These are phyloP conservation scores for Hanleya hanleyi DNA, from an alignment of 2,888 invertebrate species.

Conservation along the genomic window DNA sequence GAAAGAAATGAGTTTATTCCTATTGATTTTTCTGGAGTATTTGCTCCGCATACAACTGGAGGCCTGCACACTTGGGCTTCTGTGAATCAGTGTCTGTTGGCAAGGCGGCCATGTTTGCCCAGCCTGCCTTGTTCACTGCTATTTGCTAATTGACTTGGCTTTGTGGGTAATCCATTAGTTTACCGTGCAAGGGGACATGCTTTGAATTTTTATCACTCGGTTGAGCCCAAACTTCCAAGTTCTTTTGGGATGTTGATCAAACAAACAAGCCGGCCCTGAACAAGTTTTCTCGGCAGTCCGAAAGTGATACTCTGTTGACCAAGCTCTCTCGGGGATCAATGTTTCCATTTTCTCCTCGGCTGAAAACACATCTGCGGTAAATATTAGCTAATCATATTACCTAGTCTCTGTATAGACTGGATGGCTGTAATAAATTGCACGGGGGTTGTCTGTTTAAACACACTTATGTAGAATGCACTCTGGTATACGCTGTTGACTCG, in stretches of 20 bases:
- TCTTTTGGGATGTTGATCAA: conserved; percentile 7
- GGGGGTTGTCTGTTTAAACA: not conserved
- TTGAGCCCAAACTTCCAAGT: conserved; percentile 7
- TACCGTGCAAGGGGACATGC: conserved; percentile 10
- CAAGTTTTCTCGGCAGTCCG: not conserved
- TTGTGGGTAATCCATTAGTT: conserved; percentile 7
- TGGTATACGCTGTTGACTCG: not conserved
- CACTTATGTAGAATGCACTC: not conserved
- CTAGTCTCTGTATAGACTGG: not conserved
- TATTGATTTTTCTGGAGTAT: conserved; percentile 23
- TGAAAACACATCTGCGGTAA: conserved; percentile 6
- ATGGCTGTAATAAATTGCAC: conserved; percentile 1
- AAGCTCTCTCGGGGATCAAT: not conserved
- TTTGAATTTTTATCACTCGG: conserved; percentile 10
- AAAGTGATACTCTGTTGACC: conserved; percentile 8
- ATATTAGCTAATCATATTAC: conserved; percentile 10
- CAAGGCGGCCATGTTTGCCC: not conserved
- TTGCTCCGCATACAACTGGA: conserved; percentile 5
- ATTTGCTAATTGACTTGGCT: conserved; percentile 25
- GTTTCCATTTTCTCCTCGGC: not conserved
- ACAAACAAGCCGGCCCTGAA: conserved; percentile 2
- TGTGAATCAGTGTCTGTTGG: not conserved
- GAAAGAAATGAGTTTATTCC: conserved; percentile 33
- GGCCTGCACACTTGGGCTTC: conserved; percentile 6
- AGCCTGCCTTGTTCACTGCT: conserved; percentile 14